Evolutionary conservation across 2,888 invertebrate genomes (phyloP).

Genomic region (Onthophagus sagittarius): DNA sequence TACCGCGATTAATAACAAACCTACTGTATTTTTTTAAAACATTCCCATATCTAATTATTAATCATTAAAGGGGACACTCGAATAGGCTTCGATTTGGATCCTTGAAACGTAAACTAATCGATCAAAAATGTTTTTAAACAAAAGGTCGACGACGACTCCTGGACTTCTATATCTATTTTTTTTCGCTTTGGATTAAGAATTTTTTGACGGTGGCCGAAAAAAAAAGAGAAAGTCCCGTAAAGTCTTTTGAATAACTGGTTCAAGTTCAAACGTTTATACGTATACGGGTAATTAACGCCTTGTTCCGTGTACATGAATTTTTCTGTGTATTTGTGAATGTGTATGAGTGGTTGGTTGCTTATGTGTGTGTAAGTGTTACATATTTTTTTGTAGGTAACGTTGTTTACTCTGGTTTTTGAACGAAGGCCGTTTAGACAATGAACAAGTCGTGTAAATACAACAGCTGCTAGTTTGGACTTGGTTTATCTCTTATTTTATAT

Average conservation of each 20-base stretch:
- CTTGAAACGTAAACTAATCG: not conserved
- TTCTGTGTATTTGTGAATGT: not conserved
- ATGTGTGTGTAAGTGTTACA: no score
- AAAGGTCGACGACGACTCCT: not conserved
- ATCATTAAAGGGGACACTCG: not conserved
- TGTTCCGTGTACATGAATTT: not conserved
- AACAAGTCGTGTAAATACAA: not conserved
- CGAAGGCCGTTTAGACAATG: not conserved
- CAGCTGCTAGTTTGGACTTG: not conserved
- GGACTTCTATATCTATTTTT: not conserved
- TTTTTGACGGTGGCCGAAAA: not conserved
- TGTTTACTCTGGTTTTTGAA: not conserved
- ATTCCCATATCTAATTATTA: not conserved
- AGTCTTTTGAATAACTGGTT: not conserved
- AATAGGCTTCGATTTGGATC: not conserved
- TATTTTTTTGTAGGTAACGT: not conserved
- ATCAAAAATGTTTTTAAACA: not conserved
- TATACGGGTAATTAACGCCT: not conserved
- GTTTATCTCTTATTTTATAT: not conserved
- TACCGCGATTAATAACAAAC: not conserved
- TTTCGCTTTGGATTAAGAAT: not conserved
- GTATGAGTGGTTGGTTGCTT: not conserved
- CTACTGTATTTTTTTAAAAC: not conserved
- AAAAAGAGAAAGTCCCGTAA: conserved; percentile 3
- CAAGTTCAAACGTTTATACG: not conserved